Conservation (phyloP, 2,888 invertebrate species). For the Himalopsyche kuldschensis region DNA sequence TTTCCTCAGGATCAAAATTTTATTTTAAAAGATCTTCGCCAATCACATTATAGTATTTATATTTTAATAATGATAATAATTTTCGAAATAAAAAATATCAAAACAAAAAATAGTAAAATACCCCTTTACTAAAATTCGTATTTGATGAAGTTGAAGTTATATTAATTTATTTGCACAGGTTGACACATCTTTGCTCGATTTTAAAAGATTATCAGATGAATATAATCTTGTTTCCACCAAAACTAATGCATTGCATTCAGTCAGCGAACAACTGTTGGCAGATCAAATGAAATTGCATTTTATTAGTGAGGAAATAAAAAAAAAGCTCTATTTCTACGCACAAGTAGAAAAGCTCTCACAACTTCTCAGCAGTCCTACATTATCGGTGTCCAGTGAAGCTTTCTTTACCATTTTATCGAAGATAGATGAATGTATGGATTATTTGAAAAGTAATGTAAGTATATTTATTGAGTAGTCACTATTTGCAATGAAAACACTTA, state of each 20-base stretch:
- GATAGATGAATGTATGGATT: conserved; percentile 85
- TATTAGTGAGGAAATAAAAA: conserved; percentile 78
- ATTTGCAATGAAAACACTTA: not conserved
- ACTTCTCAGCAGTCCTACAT: conserved; percentile 75
- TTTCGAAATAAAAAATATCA: no score
- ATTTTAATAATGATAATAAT: no score
- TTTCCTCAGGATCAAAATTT: no score
- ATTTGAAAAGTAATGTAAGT: conserved; percentile 79
- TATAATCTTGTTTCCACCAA: conserved; percentile 88
- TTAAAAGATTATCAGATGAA: conserved; percentile 73
- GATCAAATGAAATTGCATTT: conserved; percentile 84
- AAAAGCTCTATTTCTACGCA: conserved; percentile 81
- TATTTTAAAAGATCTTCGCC: no score
- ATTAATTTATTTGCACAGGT: conserved; percentile 54
- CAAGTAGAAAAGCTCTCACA: conserved; percentile 81
- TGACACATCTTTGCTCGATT: conserved; percentile 68
- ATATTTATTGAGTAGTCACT: not conserved
- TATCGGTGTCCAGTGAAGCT: conserved; percentile 80
- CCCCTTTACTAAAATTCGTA: not conserved
- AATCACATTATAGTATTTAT: no score
- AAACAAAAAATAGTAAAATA: no score
- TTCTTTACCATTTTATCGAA: conserved; percentile 80
- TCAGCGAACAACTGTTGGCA: conserved; percentile 87
- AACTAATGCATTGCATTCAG: conserved; percentile 87
- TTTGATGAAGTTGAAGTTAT: not conserved